Base-by-base conservation (phyloP, 2,888 invertebrate genomes). In the Chydorus sphaericus region DNA sequence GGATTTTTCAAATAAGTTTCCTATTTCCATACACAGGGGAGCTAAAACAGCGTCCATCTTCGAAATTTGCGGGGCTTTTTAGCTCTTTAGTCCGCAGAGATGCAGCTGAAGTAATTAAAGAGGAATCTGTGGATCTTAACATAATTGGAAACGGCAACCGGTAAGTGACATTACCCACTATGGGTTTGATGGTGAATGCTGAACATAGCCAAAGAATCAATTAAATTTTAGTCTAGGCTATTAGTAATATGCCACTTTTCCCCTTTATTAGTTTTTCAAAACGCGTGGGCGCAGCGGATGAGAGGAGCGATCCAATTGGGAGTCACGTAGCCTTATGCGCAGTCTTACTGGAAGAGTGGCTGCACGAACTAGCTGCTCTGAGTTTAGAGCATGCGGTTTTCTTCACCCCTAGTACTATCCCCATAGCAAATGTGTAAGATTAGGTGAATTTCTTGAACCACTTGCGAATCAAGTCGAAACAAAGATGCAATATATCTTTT, bases 301-400 rank as follows among this genome's bases (percentile, higher is more conserved):
- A 48, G 33, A 36, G 31, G 14, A 55, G 33, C n/a, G 49, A 38
- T 23, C 49, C 48, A 1, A 48, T 50, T 7, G 39, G 57, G 33
- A 57, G 80, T 61, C 79, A 81, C 65, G 74, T 81, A 48, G 83
- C 86, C 1, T 73, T 86, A 60, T 85, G 85, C 65, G 91, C 93
- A 2, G 85, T 97, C 6, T 73, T 97, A 48, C 73, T 96, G 59
- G 91, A 93, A 66, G 96, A 97, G 68, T 93, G 97, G 85, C 75
- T 93, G 0, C 92, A 93, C 69, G 94, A 96, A 72, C 73, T 97
- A 58, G 88, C 96, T 0, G 91, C 96, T 14, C 77, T 97, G 57
- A 85, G 91, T 60, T 89, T 93, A 69, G 96, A 97, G 70, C 96
- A 97, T 69, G 83, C 88, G 26, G 70, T 77, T 3, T 18, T 8